Evolutionary conservation across 2,888 invertebrate species (phyloP), one percentile per base, ranked within the genome.

Genomic region (Scaptomyza parva): DNA sequence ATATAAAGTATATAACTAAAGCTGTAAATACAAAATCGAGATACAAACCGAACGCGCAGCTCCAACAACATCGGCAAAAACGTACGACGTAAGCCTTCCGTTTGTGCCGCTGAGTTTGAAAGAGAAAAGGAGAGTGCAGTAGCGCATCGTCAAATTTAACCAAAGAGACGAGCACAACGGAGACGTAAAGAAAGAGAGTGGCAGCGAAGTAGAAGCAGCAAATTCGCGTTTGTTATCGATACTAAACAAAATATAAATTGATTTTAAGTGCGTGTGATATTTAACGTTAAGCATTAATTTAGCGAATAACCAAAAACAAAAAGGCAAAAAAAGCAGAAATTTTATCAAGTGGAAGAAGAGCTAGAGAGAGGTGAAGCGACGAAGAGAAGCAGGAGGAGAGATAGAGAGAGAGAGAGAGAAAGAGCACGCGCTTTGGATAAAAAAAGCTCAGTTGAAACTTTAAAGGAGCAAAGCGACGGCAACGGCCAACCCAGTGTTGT

Each of bases 201-300:
- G 51, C 59, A 69, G 68, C 50, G 48, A 68, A 17, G 53, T 54
- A 3, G 69, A 35, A 75, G 70, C 43, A 71, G 64, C 61, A 61
- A 41, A 37, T 62, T 70, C 64, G 66, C 45, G 70, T 67, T 69
- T 70, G 64, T 61, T 66, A 74, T 66, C 62, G 53, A 74, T 68
- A 60, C 66, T 67, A 63, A 79, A 76, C 71, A 71, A 62, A 75
- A 63, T 54, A 64, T 62, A 82, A 63, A 88, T 91, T 91, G 90
- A 91, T 90, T 91, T 90, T 90, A 89, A 84, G 90, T 91, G 91
- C 90, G 90, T 91, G 91, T 91, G 91, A 91, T 91, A 91, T 91
- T 90, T 90, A 91, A 90, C 65, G 83, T 84, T 90, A 90, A 90
- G 89, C 81, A 90, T 88, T 90, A 90, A 85, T 89, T 89, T 89